These are phyloP conservation scores for Cydia amplana DNA, from an alignment of 1,140 invertebrate species.

Conservation along the genomic window DNA sequence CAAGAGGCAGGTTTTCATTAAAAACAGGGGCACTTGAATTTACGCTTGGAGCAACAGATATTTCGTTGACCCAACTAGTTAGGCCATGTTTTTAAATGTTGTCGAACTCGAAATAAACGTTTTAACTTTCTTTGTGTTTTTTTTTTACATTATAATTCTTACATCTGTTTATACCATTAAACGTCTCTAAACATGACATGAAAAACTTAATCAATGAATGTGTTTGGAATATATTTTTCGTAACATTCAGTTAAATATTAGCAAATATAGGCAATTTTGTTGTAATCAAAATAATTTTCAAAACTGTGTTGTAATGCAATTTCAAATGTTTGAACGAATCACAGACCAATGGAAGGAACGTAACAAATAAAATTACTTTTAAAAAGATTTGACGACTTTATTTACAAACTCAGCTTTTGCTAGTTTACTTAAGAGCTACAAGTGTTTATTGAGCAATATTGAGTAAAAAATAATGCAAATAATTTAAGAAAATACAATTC, in stretches of 20 bases:
- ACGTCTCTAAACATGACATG: too few relatives aligned
- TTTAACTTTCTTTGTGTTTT: too few relatives aligned
- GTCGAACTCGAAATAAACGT: too few relatives aligned
- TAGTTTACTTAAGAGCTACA: background rate
- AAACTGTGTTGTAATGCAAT: background rate
- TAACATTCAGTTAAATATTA: too few relatives aligned
- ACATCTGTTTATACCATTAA: too few relatives aligned
- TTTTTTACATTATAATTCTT: too few relatives aligned
- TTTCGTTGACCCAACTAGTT: background rate
- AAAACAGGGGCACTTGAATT: background rate
- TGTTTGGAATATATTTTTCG: too few relatives aligned
- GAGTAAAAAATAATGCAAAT: background rate
- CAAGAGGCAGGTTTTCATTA: background rate
- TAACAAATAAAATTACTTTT: background rate
- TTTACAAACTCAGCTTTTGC: background rate
- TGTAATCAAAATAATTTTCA: background rate
- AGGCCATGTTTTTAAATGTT: background rate
- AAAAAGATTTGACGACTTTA: background rate
- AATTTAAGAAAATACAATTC: background rate
- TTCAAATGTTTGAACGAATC: background rate
- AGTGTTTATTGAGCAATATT: background rate
- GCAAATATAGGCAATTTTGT: too few relatives aligned
- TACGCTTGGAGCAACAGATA: background rate
- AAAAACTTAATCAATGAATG: too few relatives aligned
- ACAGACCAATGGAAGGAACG: too few relatives aligned